These are phyloP conservation scores for Panthera leo DNA, from an alignment of 2,113 vertebrate species.

Conservation along the genomic window DNA sequence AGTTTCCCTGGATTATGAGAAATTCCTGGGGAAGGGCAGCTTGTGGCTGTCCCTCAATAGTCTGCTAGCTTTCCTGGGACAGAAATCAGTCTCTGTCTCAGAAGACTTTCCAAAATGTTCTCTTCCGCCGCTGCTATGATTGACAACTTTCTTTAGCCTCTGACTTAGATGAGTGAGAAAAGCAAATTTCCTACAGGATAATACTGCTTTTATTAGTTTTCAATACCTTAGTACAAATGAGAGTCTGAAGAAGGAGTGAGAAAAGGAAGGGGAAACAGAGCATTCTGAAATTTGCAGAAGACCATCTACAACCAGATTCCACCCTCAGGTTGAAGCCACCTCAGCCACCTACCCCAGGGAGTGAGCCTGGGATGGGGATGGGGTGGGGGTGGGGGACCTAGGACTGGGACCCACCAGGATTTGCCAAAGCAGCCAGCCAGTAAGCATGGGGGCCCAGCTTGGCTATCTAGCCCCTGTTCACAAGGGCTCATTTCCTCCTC, in stretches of 20 bases:
- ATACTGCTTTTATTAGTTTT: constrained; percentile 20
- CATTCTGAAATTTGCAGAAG: not conserved
- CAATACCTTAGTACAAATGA: not conserved
- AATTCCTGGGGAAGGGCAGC: not conserved
- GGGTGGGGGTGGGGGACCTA: too few species aligned
- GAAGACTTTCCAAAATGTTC: constrained; percentile 8
- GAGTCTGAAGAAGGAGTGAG: not conserved
- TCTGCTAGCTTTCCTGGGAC: not conserved
- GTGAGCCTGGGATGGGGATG: not conserved
- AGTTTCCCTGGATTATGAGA: not conserved
- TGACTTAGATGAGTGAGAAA: constrained; percentile 33
- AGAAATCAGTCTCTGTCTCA: not conserved
- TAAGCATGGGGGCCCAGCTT: not conserved
- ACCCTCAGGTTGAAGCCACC: not conserved
- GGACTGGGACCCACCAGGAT: not conserved
- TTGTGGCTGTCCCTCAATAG: not conserved
- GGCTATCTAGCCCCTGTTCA: not conserved
- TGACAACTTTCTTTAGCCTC: not conserved
- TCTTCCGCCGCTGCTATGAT: not conserved
- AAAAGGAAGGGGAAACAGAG: not conserved
- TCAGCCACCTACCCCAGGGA: not conserved
- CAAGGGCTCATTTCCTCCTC: not conserved
- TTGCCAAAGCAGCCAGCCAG: not conserved
- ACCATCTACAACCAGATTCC: not conserved
- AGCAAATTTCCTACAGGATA: not conserved